phyloP scores from a whole-genome alignment of 2,113 vertebrate genomes.

The Ailurus styani region DNA sequence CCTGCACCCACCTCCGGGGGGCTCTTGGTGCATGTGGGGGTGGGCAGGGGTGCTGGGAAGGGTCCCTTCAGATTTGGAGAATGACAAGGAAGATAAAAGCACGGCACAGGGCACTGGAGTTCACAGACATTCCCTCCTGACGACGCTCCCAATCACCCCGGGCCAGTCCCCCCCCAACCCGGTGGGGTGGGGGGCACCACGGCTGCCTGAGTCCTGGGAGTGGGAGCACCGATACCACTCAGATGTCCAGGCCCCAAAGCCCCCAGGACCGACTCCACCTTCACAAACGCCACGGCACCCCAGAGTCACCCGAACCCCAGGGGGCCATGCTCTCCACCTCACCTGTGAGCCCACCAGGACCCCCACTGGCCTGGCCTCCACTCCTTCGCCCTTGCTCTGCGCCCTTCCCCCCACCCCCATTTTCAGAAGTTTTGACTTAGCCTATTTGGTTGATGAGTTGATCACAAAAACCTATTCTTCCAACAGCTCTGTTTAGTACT shows the following conservation, averaged over 20 bases:
- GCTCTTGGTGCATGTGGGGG: not conserved
- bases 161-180: not conserved
- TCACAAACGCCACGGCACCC: not conserved
- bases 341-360: not conserved
- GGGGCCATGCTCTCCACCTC: not conserved
- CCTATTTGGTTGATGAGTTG: not conserved
- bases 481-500: not conserved
- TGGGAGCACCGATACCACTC: not conserved
- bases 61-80: not conserved
- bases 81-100: not conserved
- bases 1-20: not conserved
- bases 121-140: not conserved
- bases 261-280: not conserved
- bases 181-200: too few relatives aligned
- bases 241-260: not conserved
- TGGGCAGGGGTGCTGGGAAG: not conserved
- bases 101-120: not conserved
- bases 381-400: not conserved
- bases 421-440: not conserved
- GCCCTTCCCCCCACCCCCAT: not conserved
- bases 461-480: not conserved
- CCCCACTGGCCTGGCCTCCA: not conserved
- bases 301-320: not conserved
- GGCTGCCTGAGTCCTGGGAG: too few relatives aligned
- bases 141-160: not conserved